Conservation (phyloP, 1,140 invertebrate species). For the Antheraea mylitta region DNA sequence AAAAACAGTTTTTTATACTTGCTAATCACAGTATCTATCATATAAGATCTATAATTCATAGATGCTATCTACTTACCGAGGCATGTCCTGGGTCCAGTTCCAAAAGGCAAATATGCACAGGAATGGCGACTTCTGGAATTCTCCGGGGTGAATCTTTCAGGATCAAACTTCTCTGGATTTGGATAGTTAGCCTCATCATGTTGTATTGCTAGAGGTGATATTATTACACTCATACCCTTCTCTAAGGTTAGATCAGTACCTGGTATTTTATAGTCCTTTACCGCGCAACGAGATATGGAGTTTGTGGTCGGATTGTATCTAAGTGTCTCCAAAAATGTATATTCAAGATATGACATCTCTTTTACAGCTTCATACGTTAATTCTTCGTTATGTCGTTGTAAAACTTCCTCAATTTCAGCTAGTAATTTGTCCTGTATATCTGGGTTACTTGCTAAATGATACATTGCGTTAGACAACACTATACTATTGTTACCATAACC, state of each 20-base stretch:
- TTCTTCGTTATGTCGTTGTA: slow-evolving; percentile 27
- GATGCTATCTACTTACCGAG: slow-evolving; percentile 66
- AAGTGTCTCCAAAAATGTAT: slow-evolving; percentile 33
- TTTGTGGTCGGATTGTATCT: slow-evolving; percentile 30
- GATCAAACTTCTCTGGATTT: slow-evolving; percentile 50
- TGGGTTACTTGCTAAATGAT: slow-evolving; percentile 50
- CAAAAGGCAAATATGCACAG: slow-evolving; percentile 79
- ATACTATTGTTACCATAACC: slow-evolving; percentile 48
- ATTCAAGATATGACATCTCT: slow-evolving; percentile 34
- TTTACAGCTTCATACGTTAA: slow-evolving; percentile 32
- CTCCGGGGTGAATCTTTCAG: slow-evolving; percentile 47
- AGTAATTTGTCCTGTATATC: slow-evolving; percentile 28
- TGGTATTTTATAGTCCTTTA: slow-evolving; percentile 67
- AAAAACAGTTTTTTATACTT: too few species aligned
- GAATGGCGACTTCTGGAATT: slow-evolving; percentile 57
- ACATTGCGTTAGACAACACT: slow-evolving; percentile 38
- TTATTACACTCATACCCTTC: slow-evolving; percentile 45
- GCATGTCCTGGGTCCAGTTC: slow-evolving; percentile 79
- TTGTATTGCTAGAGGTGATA: slow-evolving; percentile 35
- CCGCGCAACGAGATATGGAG: slow-evolving; percentile 16
- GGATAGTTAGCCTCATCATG: slow-evolving; percentile 40
- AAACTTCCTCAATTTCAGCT: slow-evolving; percentile 23
- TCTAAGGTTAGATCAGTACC: slow-evolving; percentile 70
- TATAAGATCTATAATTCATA: too few species aligned
- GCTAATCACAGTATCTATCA: too few species aligned